Percentiles rank a stretch among this genome's conserved stretches.
These are phyloP conservation scores for Manis javanica DNA, from an alignment of 2,797 vertebrate species.

Conservation along the genomic window DNA sequence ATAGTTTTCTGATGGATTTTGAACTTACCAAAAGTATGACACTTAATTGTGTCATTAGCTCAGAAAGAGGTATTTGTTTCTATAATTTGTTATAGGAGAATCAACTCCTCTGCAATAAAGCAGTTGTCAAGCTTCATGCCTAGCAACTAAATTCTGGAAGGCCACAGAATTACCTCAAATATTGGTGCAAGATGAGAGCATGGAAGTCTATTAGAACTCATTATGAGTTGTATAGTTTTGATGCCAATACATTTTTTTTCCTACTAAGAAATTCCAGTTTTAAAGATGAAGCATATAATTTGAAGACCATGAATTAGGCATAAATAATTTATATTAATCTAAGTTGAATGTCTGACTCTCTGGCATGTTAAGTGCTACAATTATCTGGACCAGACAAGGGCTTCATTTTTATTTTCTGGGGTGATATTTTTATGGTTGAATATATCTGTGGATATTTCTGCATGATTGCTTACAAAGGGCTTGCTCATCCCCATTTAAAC, in stretches of 20 bases:
- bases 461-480: conserved; percentile 31
- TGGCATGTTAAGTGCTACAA: conserved; percentile 61
- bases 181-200: background rate
- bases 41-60: background rate
- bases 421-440: conserved; percentile 51
- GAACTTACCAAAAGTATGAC: background rate
- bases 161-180: background rate
- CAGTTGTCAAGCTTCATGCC: background rate
- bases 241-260: background rate
- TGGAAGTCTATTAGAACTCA: background rate
- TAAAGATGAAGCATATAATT: conserved; percentile 26
- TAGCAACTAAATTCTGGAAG: conserved; percentile 22
- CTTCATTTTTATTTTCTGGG: conserved; percentile 72
- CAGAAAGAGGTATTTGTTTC: background rate
- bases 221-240: background rate
- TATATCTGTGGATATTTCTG: conserved; percentile 68
- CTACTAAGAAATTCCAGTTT: conserved; percentile 48
- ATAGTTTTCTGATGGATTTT: background rate
- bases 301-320: conserved; percentile 23
- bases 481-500: conserved; percentile 64
- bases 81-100: conserved; percentile 13
- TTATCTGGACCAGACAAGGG: conserved; percentile 68
- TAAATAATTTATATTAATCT: conserved; percentile 73
- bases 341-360: conserved; percentile 35
- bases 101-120: conserved; percentile 32